A percentile compares a stretch with the other conserved stretches of the same genome.
Conservation (phyloP, 1,140 invertebrate species). For the Stenopsyche tienmushanensis region DNA sequence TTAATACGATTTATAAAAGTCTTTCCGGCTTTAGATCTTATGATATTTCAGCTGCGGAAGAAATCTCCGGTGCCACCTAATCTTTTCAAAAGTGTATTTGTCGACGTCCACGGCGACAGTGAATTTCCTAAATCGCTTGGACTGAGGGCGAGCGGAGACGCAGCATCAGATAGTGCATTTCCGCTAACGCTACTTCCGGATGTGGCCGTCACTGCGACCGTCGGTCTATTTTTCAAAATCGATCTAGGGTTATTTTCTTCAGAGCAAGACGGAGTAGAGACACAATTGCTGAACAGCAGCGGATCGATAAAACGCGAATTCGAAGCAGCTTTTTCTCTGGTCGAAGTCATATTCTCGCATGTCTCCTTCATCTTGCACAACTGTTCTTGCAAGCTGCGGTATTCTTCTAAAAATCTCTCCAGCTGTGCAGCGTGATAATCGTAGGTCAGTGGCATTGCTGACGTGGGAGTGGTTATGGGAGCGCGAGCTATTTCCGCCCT, state of each 20-base stretch:
- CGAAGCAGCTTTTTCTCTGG: slow-evolving; percentile 53
- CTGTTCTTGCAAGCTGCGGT: slow-evolving; percentile 71
- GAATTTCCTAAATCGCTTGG: slow-evolving; percentile 49
- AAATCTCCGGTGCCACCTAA: slow-evolving; percentile 34
- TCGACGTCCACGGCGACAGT: slow-evolving; percentile 26
- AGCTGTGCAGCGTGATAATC: slow-evolving; percentile 75
- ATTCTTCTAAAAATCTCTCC: slow-evolving; percentile 75
- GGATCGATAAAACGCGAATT: slow-evolving; percentile 46
- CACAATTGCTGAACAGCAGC: slow-evolving; percentile 46
- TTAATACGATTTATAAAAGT: slow-evolving; percentile 4
- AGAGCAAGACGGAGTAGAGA: slow-evolving; percentile 36
- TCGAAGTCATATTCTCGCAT: slow-evolving; percentile 63
- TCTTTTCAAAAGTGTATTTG: slow-evolving; percentile 22
- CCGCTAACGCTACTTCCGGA: slow-evolving; percentile 45
- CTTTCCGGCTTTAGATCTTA: not conserved
- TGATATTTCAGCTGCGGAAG: slow-evolving; percentile 38
- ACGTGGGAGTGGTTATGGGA: slow-evolving; percentile 47
- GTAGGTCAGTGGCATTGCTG: slow-evolving; percentile 58
- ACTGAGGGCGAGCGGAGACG: slow-evolving; percentile 52
- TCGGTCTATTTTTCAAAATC: slow-evolving; percentile 59
- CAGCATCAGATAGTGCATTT: slow-evolving; percentile 49
- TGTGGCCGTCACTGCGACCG: slow-evolving; percentile 55
- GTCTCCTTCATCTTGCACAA: slow-evolving; percentile 76
- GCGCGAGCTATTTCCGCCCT: slow-evolving; percentile 43
- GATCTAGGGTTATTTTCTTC: slow-evolving; percentile 55